These are phyloP conservation scores for Thecocarcelia acutangulata DNA, from an alignment of 2,888 invertebrate genomes.

Conservation along the genomic window DNA sequence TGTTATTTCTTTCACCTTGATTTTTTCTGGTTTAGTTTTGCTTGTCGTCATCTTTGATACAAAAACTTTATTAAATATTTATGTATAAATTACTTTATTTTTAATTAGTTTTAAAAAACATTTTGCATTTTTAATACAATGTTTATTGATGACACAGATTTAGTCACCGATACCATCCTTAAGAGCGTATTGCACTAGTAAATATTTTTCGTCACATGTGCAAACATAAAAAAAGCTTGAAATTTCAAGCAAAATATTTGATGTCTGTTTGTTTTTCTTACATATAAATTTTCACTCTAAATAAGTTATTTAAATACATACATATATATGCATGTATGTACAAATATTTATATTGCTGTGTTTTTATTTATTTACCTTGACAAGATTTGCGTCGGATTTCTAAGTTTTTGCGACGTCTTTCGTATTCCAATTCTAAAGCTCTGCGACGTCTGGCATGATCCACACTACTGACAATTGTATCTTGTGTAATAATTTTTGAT, in stretches of 20 bases:
- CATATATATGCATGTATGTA: no score
- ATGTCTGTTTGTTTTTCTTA: slow-evolving; percentile 30
- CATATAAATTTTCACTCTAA: slow-evolving; percentile 1
- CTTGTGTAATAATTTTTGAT: slow-evolving; percentile 78
- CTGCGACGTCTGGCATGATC: slow-evolving; percentile 81
- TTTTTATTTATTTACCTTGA: slow-evolving; percentile 76
- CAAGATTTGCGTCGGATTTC: slow-evolving; percentile 80
- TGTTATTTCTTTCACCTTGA: no score
- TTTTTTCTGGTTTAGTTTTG: no score
- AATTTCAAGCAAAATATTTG: slow-evolving; percentile 42
- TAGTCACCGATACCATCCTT: not conserved
- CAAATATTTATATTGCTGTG: no score
- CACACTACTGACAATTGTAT: slow-evolving; percentile 79
- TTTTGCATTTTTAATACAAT: no score
- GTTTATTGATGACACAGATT: not conserved
- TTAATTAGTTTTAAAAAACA: no score
- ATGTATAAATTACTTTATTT: no score
- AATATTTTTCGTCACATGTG: not conserved
- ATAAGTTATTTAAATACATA: slow-evolving; percentile 18
- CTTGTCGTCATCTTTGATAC: no score
- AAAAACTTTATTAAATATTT: no score
- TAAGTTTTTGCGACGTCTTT: slow-evolving; percentile 79
- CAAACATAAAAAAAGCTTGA: slow-evolving; percentile 29
- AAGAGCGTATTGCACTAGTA: not conserved
- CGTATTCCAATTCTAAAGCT: slow-evolving; percentile 80